Evolutionary conservation across 2,113 vertebrate genomes (phyloP).

Genomic region (Heterochromis multidens): DNA sequence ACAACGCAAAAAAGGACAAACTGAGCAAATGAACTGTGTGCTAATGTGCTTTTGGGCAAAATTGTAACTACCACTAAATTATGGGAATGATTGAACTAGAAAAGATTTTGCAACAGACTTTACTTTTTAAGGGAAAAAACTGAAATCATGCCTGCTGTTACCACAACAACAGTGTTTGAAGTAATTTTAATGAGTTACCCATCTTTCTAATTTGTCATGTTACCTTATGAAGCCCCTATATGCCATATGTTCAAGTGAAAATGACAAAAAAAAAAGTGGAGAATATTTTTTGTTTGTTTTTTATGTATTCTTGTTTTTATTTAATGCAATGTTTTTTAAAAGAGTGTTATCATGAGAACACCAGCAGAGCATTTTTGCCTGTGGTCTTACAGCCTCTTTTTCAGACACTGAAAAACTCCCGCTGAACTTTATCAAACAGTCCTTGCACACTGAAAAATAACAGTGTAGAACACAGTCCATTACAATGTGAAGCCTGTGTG

Average conservation of each 20-base stretch:
- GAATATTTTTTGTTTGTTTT: not conserved
- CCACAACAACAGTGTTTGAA: not conserved
- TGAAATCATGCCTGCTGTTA: not conserved
- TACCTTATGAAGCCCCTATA: not conserved
- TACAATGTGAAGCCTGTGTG: not conserved
- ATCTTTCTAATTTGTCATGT: not conserved
- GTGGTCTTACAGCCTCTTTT: not conserved
- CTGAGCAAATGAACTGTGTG: not conserved
- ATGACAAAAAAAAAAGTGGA: not conserved
- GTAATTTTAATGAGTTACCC: not conserved
- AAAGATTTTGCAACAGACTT: not conserved
- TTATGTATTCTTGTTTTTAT: not conserved
- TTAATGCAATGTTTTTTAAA: too few species aligned
- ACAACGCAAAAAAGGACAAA: not conserved
- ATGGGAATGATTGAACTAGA: not conserved
- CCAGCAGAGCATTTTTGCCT: not conserved
- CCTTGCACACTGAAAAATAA: not conserved
- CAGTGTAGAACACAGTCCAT: not conserved
- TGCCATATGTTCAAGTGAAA: not conserved
- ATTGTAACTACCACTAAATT: not conserved
- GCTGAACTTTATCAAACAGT: not conserved
- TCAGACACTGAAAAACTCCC: not conserved
- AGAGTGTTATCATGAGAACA: too few species aligned
- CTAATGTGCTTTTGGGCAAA: not conserved
- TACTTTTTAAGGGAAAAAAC: fast-evolving